Percentiles rank a stretch among this genome's conserved stretches.
These are phyloP conservation scores for Seriola dumerili DNA, from an alignment of 2,113 vertebrate species.

Conservation along the genomic window DNA sequence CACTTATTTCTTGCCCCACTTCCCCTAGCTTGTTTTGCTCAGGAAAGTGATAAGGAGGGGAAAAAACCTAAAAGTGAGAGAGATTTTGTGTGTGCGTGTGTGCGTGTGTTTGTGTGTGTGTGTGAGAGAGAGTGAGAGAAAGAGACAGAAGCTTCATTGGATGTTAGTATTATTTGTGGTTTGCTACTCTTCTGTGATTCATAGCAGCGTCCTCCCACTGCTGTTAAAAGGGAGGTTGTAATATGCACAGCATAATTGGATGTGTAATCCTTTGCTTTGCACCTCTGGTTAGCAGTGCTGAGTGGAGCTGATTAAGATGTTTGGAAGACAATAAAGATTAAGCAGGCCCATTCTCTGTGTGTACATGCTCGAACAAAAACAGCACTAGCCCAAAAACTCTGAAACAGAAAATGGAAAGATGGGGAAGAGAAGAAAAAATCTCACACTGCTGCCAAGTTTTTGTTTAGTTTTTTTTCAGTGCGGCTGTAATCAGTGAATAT, in stretches of 20 bases:
- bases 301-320: conserved; percentile 75
- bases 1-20: conserved; percentile 75
- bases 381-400: not conserved
- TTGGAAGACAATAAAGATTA: conserved; percentile 65
- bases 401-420: conserved; percentile 11
- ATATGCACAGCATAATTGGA: conserved; percentile 75
- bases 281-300: conserved; percentile 69
- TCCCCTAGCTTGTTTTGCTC: conserved; percentile 65
- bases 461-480: not conserved
- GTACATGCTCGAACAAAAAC: conserved; percentile 13
- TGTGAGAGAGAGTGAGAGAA: conserved; percentile 47
- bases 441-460: not conserved
- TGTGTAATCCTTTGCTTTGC: conserved; percentile 75
- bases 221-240: conserved; percentile 63
- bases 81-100: conserved; percentile 21
- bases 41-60: conserved; percentile 41
- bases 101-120: conserved; percentile 23
- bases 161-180: conserved; percentile 66
- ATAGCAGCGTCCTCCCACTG: conserved; percentile 60
- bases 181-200: conserved; percentile 73
- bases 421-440: not conserved
- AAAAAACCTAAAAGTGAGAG: conserved; percentile 5
- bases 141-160: conserved; percentile 36
- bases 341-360: conserved; percentile 24
- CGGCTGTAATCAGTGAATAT: conserved; percentile 28